Percentiles rank a stretch among this genome's conserved stretches.
Conservation (phyloP, 2,113 vertebrate species). For the Tachuris rubrigastra region DNA sequence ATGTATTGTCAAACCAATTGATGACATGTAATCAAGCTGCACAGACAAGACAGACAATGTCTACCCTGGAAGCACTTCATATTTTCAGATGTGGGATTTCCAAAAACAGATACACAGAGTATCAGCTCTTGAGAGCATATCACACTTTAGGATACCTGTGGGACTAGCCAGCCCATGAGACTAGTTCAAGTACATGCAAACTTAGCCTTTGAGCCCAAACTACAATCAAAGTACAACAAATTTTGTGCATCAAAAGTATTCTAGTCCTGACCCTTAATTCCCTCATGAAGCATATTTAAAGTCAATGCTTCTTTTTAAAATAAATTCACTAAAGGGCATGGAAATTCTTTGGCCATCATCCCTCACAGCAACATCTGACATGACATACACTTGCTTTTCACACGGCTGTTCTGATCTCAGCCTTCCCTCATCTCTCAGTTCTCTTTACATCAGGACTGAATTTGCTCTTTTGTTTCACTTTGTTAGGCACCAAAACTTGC, state of each 20-base stretch:
- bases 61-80: neutral
- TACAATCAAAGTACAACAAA: neutral
- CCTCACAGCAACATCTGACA: neutral
- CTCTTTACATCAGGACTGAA: neutral
- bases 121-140: neutral
- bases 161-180: neutral
- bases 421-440: neutral
- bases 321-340: neutral
- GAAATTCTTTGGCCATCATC: neutral
- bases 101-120: neutral
- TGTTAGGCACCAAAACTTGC: neutral
- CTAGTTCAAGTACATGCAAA: neutral
- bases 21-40: neutral
- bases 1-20: accelerated
- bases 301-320: neutral
- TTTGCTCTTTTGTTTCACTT: neutral
- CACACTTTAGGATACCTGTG: neutral
- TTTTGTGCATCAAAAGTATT: neutral
- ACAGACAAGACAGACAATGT: neutral
- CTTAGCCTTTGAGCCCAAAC: neutral
- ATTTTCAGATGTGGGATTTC: neutral
- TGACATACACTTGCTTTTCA: neutral
- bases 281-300: neutral
- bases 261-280: neutral
- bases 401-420: neutral